phyloP scores from a whole-genome alignment of 2,113 vertebrate genomes.

The Aleadryas rufinucha region DNA sequence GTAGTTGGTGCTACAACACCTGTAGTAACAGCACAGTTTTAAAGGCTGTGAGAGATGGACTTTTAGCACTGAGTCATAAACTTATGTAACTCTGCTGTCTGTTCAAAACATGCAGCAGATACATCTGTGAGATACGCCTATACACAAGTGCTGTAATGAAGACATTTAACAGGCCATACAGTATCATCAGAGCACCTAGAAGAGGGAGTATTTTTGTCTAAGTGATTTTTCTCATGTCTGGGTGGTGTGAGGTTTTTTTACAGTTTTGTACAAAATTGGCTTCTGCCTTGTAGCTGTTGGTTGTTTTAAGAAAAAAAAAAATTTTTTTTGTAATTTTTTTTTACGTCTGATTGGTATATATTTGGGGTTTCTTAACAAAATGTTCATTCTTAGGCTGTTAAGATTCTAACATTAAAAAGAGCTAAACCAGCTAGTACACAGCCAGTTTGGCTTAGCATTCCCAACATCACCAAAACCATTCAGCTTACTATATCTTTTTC shows the following conservation, averaged over 20 bases:
- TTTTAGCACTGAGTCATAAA: background rate
- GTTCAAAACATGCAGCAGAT: background rate
- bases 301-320: background rate
- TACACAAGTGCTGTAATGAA: background rate
- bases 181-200: background rate
- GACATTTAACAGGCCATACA: background rate
- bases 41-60: background rate
- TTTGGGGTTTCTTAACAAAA: background rate
- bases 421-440: background rate
- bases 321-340: background rate
- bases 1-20: constrained; percentile 4
- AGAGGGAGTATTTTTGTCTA: background rate
- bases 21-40: background rate
- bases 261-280: background rate
- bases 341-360: background rate
- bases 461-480: background rate
- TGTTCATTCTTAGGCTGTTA: background rate
- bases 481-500: background rate
- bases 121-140: background rate
- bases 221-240: background rate
- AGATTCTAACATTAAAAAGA: background rate
- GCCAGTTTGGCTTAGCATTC: background rate
- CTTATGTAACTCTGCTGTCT: background rate
- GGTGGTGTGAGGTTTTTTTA: background rate
- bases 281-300: background rate